Evolutionary conservation across 1,140 invertebrate genomes (phyloP).

Genomic region (Brachionus paranguensis): DNA sequence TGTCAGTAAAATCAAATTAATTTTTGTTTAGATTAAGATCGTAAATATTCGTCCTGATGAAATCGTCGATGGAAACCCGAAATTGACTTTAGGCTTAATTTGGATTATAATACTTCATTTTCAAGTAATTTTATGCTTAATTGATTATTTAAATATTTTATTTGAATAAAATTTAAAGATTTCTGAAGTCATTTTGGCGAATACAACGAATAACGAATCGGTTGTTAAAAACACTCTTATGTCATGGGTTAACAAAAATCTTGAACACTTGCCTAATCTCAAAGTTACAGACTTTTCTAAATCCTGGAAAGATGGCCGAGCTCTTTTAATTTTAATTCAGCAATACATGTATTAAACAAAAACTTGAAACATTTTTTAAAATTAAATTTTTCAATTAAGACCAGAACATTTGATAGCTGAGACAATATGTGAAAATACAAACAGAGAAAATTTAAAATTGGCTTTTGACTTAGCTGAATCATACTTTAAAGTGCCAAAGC

Average conservation of each 20-base stretch:
- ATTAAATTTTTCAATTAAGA: background rate
- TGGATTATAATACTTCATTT: conserved; percentile 87
- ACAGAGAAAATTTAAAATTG: conserved; percentile 84
- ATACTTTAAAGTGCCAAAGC: conserved; percentile 92
- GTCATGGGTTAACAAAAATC: conserved; percentile 17
- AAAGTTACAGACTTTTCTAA: conserved; percentile 87
- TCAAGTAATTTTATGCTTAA: conserved; percentile 40
- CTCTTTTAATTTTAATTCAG: conserved; percentile 96
- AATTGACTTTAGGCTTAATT: conserved; percentile 92
- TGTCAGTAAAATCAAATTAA: conserved; percentile 3
- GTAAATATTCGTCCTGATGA: conserved; percentile 98
- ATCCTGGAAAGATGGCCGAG: conserved; percentile 94
- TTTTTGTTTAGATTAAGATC: conserved; percentile 68
- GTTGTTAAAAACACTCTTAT: conserved; percentile 15
- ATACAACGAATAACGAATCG: background rate
- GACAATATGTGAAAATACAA: conserved; percentile 63
- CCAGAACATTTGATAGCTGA: conserved; percentile 68
- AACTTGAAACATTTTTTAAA: conserved; percentile 41
- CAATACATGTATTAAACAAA: conserved; percentile 77
- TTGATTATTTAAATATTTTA: background rate
- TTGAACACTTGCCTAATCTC: conserved; percentile 85
- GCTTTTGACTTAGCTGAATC: conserved; percentile 92
- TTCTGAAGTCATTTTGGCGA: background rate
- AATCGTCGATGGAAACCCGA: conserved; percentile 97
- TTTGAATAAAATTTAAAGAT: background rate